phyloP scores from a whole-genome alignment of 2,888 invertebrate genomes.

The Pterobdella sp. region DNA sequence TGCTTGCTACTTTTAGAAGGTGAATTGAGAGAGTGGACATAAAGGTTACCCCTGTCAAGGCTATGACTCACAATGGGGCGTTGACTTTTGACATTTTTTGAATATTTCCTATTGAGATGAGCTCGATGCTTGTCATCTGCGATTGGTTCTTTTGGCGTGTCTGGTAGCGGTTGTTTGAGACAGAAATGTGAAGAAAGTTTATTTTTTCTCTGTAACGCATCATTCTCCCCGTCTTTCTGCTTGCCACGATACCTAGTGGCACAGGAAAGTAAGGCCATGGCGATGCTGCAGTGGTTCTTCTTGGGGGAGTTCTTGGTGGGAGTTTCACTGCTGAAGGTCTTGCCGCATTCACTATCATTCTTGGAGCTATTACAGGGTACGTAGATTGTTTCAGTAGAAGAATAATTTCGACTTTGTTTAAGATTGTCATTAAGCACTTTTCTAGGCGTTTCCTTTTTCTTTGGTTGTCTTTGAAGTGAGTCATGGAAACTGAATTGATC shows the following conservation, averaged over 20 bases:
- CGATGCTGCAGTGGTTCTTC: conserved; percentile 20
- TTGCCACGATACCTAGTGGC: conserved; percentile 15
- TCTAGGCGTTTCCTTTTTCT: conserved; percentile 13
- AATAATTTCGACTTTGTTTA: conserved; percentile 18
- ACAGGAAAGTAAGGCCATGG: conserved; percentile 26
- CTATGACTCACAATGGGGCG: neutral
- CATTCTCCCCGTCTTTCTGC: neutral
- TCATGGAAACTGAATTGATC: conserved; percentile 23
- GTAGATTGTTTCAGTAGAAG: conserved; percentile 24
- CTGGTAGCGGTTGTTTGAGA: neutral
- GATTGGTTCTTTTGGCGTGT: neutral
- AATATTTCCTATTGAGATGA: neutral
- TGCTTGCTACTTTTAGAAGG: neutral
- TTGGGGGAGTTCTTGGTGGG: neutral
- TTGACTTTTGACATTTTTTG: neutral
- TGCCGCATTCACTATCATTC: neutral
- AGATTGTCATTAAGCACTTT: neutral
- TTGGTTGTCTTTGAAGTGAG: conserved; percentile 18
- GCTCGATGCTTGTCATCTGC: neutral
- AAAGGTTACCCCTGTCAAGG: neutral
- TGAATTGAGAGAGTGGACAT: neutral
- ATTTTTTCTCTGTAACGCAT: neutral
- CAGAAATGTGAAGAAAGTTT: neutral
- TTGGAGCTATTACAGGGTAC: neutral
- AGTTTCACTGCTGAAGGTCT: neutral